phyloP scores from a whole-genome alignment of 2,113 vertebrate species.

The Xenus cinereus region DNA sequence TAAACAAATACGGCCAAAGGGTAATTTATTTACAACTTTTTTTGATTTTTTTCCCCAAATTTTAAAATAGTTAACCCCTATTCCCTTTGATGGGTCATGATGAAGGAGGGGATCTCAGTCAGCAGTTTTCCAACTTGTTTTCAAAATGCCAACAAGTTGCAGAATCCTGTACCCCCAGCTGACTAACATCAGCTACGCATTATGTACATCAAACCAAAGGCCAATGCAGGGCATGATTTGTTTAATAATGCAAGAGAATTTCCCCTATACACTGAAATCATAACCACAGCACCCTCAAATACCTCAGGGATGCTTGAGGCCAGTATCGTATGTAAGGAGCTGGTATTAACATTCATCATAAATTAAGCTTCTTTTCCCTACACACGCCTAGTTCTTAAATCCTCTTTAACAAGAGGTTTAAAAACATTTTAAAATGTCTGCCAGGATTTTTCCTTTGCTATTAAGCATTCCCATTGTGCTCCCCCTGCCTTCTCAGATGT shows the following conservation, averaged over 20 bases:
- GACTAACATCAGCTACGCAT: background rate
- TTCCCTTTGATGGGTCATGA: background rate
- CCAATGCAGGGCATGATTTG: background rate
- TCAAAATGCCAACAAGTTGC: background rate
- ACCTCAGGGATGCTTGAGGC: conserved; percentile 7
- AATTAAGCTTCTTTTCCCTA: conserved; percentile 50
- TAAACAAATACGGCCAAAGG: background rate
- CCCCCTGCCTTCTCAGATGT: background rate
- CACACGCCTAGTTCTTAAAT: background rate
- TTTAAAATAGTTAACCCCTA: background rate
- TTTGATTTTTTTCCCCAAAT: background rate
- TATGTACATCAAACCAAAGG: background rate
- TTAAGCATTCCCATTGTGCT: background rate
- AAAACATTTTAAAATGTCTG: conserved; percentile 17
- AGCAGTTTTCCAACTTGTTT: background rate
- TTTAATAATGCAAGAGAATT: conserved; percentile 34
- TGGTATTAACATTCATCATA: conserved; percentile 38
- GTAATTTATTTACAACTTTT: background rate
- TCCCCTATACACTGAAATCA: background rate
- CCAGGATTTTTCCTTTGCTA: background rate
- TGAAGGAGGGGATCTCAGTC: background rate
- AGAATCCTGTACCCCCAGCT: background rate
- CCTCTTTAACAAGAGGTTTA: conserved; percentile 21
- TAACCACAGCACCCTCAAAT: conserved; percentile 16
- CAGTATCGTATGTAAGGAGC: background rate